These are phyloP conservation scores for Sesamia nonagrioides DNA, from an alignment of 1,140 invertebrate genomes.

Conservation along the genomic window DNA sequence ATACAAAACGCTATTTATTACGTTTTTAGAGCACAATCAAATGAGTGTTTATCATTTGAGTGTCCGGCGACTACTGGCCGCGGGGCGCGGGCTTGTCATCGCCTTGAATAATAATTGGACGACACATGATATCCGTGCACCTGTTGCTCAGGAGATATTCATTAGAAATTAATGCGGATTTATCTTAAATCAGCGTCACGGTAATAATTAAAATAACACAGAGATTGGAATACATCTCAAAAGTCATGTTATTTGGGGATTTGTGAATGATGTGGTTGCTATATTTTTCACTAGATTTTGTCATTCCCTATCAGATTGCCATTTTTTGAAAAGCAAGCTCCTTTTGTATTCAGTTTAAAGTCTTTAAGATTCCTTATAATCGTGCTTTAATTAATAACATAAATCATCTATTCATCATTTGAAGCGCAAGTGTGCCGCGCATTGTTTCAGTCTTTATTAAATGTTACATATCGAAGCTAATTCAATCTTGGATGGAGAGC, in stretches of 20 bases:
- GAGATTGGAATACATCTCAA: slow-evolving; percentile 12
- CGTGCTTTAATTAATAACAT: slow-evolving; percentile 10
- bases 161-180: slow-evolving; percentile 51
- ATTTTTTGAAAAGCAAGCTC: neutral
- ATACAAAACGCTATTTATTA: slow-evolving; percentile 51
- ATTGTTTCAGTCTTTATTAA: slow-evolving; percentile 75
- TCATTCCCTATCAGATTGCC: neutral
- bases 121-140: slow-evolving; percentile 53
- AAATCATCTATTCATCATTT: slow-evolving; percentile 29
- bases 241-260: neutral
- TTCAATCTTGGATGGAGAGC: slow-evolving; percentile 72
- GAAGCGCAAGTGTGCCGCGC: slow-evolving; percentile 11
- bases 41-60: slow-evolving; percentile 43
- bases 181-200: slow-evolving; percentile 40
- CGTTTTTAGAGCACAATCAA: slow-evolving; percentile 26
- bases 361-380: neutral
- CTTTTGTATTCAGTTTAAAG: neutral
- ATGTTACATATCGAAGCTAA: slow-evolving; percentile 67
- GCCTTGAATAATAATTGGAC: slow-evolving; percentile 58
- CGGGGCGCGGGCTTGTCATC: slow-evolving; percentile 48
- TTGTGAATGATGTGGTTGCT: neutral
- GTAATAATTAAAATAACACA: slow-evolving; percentile 36
- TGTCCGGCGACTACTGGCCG: slow-evolving; percentile 41
- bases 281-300: neutral
- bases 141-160: slow-evolving; percentile 53